Evolutionary conservation across 1,140 invertebrate genomes (phyloP), one percentile per base, ranked within the genome.

Genomic region (Schlechtendalia chinensis): DNA sequence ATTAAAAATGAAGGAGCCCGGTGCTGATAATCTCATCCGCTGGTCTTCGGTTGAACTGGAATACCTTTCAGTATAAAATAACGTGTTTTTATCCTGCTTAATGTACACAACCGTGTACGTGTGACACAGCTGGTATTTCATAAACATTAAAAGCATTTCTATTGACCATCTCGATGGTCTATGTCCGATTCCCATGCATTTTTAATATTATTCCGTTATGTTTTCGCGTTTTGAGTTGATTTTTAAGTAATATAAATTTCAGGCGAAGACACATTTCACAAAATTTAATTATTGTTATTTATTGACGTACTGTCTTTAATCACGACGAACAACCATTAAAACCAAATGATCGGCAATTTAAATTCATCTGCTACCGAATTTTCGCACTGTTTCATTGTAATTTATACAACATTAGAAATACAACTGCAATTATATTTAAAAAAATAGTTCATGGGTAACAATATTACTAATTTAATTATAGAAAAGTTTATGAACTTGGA

Each of bases 1-100:
- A 63, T 63, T 79, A 79, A 79, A 79, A 79, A 79, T 22, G 45
- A 63, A 56, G 5, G 29, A 50, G 29, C 16, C 67, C 24, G 8
- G 67, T 29, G 16, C 39, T 24, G n/a, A 39, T 69, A 50, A 69
- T 69, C 39, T 69, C 45, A 27, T 50, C 29, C 45, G 0, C 16
- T 16, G 45, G 16, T 19, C 22, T 22, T 50, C 47, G 14, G n/a
- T 47, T 69, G 45, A 22, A 69, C 50, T 17, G 45, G 32, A 74
- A 74, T 56, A 74, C 50, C 71, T 74, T 74, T 74, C 53, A 56
- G 71, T 19, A 24, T 56, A 32, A 56, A 39, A 39, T 39, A 39
- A 56, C 32, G 71, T 32, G 53, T 74, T 74, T 74, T 54, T 56
- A 32, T 22, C 71, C 27, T 24, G 27, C n/a, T 74, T 74, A 54